Conservation (phyloP, 2,113 vertebrate genomes). For the Oreochromis spilurus region DNA sequence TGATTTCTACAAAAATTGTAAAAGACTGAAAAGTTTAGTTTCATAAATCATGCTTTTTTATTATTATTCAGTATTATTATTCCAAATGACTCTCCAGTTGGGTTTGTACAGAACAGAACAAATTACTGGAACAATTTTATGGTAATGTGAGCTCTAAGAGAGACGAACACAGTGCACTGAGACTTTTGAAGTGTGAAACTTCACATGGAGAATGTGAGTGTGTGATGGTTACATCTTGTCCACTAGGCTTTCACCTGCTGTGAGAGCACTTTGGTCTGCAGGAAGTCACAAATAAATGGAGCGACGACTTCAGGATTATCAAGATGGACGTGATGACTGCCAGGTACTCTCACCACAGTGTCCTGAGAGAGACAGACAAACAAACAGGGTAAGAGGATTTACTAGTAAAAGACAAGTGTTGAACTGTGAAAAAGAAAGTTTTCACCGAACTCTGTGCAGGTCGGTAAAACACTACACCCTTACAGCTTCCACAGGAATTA, state of each 20-base stretch:
- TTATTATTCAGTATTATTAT: not conserved
- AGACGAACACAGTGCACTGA: not conserved
- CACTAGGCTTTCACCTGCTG: not conserved
- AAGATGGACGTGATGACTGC: constrained; percentile 63
- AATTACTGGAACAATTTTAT: not conserved
- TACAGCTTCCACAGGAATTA: not conserved
- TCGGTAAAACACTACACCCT: not conserved
- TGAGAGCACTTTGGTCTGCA: constrained; percentile 16
- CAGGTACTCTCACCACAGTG: constrained; percentile 42
- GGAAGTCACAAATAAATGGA: constrained; percentile 50
- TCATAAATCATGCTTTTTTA: not conserved
- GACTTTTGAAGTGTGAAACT: not conserved
- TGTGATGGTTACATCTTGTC: not conserved
- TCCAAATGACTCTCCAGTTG: not conserved
- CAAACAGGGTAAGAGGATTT: not conserved
- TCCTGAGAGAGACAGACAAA: constrained; percentile 11
- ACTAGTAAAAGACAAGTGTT: not conserved
- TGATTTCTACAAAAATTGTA: not conserved
- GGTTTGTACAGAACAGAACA: not conserved
- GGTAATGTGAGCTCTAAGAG: not conserved
- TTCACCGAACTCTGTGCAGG: not conserved
- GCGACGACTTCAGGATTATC: constrained; percentile 45
- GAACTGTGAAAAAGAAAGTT: not conserved
- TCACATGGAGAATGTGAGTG: not conserved
- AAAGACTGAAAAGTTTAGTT: not conserved